Percentiles rank a stretch among this genome's conserved stretches.
Evolutionary conservation across 2,113 vertebrate species (phyloP).

Genomic region (Ptyas mucosa): DNA sequence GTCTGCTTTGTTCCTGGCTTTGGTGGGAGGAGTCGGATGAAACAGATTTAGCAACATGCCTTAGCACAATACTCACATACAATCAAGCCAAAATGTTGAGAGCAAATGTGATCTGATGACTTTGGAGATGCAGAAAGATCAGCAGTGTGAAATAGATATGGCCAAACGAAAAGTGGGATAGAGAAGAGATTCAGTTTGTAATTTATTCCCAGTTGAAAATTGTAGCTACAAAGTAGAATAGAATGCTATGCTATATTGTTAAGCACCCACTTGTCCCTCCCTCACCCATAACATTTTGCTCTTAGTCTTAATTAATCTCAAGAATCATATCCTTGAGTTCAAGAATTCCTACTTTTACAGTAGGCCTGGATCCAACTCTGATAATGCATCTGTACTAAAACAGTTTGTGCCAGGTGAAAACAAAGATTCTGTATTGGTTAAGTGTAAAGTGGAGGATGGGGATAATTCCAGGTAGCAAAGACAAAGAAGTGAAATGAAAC

Average conservation of each 20-base stretch:
- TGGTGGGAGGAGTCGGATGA: neutral
- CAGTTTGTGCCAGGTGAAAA: neutral
- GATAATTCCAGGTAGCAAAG: neutral
- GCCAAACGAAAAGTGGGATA: neutral
- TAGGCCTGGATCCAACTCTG: neutral
- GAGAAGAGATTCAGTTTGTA: neutral
- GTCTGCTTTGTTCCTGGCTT: neutral
- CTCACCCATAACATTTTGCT: neutral
- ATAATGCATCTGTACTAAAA: neutral
- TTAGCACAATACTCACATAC: neutral
- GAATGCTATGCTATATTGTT: neutral
- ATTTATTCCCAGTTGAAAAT: neutral
- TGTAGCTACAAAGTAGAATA: neutral
- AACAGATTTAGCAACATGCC: neutral
- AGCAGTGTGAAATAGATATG: neutral
- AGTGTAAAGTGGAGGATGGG: neutral
- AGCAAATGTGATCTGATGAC: neutral
- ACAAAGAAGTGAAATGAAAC: neutral
- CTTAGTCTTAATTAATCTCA: neutral
- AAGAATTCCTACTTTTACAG: neutral
- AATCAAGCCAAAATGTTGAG: neutral
- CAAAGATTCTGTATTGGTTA: neutral
- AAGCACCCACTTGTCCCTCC: neutral
- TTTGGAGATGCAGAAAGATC: neutral
- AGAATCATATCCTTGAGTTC: neutral